Base-by-base conservation (phyloP, 2,113 vertebrate species). In the Ia io region DNA sequence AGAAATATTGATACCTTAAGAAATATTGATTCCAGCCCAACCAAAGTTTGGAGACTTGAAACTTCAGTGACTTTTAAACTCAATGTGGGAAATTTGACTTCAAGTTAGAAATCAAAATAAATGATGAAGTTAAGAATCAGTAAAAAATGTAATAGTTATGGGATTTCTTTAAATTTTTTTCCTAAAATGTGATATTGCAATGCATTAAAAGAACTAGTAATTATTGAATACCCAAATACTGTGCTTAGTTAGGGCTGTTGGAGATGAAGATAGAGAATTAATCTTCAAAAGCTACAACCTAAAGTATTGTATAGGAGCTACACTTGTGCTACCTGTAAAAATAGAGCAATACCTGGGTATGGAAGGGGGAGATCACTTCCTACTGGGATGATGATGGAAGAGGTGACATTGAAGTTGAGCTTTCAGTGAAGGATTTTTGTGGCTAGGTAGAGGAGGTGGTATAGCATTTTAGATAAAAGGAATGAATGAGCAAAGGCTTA, bases 381-480 rank as follows among this genome's bases (percentile, higher is more conserved):
- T 82, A 5, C 30, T 76, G 30, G 23, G 23, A 51, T 32, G 69
- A 40, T 69, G 35, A 47, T 56, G 6, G 17, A 42, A 67, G 65
- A 67, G 9, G 3, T 32, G 11, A 44, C 16, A 69, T 10, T 1
- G 12, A n/a, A 42, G 22, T 25, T 85, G n/a, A 78, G 16, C 28
- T 61, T 76, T 85, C 40, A 53, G 0, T 69, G 61, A 42, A 90
- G 6, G 8, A 40, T 35, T 47, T 90, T 82, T 87, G 49, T 51
- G 77, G 23, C 13, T 53, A 42, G 23, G 25, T 69, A 59, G 10
- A 49, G 44, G 44, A 77, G 6, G 5, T 30, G 49, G 42, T 73
- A 70, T 91, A 67, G 8, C 2, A 80, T 78, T 94, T 97, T 87
- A 88, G 35, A 67, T 76, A 77, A 93, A 89, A 94, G 42, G n/a